phyloP scores from a whole-genome alignment of 2,888 invertebrate species.

The Pyrocoelia pectoralis region DNA sequence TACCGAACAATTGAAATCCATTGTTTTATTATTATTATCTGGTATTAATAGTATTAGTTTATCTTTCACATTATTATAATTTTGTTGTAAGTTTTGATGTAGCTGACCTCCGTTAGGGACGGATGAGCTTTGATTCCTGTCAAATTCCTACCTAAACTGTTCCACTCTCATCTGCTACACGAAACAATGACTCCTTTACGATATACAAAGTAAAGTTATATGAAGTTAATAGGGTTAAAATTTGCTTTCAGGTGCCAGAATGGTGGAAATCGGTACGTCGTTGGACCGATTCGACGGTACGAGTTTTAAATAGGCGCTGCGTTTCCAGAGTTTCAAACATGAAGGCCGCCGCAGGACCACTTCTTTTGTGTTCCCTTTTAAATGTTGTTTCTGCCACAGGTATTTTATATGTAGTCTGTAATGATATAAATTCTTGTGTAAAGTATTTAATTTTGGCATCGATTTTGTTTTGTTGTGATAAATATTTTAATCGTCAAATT shows the following conservation, averaged over 20 bases:
- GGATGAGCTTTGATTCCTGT: not conserved
- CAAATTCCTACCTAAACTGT: not conserved
- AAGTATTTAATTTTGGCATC: not conserved
- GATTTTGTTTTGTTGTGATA: constrained; percentile 2
- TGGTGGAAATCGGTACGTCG: constrained; percentile 54
- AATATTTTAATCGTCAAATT: constrained; percentile 1
- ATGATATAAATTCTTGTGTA: constrained; percentile 1
- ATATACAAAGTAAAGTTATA: constrained; percentile 2
- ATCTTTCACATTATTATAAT: not conserved
- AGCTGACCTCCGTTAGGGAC: not conserved
- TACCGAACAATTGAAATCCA: constrained; percentile 52
- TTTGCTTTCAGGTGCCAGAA: constrained; percentile 52
- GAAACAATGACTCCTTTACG: not conserved
- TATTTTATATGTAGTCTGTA: constrained; percentile 27
- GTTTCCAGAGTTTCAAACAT: constrained; percentile 45
- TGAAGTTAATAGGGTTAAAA: constrained; percentile 1
- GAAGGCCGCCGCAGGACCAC: constrained; percentile 35
- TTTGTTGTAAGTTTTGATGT: not conserved
- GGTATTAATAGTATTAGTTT: not conserved
- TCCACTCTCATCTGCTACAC: not conserved
- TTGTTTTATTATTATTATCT: constrained; percentile 47
- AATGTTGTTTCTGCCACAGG: constrained; percentile 42
- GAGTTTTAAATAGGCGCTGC: constrained; percentile 54
- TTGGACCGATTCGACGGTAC: constrained; percentile 53
- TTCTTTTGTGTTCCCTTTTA: constrained; percentile 42